phyloP scores from a whole-genome alignment of 2,797 vertebrate species.

The Brachymystax lenok region DNA sequence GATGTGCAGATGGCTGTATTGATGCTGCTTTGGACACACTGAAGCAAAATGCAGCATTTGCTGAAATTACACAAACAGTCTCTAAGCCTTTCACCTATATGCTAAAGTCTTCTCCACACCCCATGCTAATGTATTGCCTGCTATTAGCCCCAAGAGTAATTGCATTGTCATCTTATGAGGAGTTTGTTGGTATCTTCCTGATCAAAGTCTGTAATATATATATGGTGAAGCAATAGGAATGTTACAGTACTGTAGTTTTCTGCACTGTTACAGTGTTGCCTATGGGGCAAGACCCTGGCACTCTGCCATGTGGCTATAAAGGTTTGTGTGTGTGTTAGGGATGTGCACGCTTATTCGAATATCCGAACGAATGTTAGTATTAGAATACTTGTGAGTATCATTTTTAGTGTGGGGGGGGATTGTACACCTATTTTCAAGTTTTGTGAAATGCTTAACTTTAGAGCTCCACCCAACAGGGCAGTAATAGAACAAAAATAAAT shows the following conservation, averaged over 20 bases:
- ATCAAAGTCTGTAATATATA: not conserved
- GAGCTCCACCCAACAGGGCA: too few relatives aligned
- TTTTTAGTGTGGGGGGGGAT: too few relatives aligned
- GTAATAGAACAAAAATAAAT: too few relatives aligned
- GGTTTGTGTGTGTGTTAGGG: not conserved
- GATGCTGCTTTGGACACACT: not conserved
- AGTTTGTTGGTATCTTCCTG: not conserved
- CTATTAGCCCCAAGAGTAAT: not conserved
- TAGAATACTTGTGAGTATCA: too few relatives aligned
- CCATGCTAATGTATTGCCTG: conserved; percentile 14
- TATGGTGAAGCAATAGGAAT: not conserved
- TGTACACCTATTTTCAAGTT: too few relatives aligned
- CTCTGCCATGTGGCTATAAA: conserved; percentile 3
- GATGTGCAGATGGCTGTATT: not conserved
- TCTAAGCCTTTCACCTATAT: not conserved
- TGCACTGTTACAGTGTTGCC: not conserved
- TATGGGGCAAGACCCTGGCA: not conserved
- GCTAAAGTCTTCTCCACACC: not conserved
- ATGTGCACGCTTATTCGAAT: too few relatives aligned
- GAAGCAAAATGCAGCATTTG: not conserved
- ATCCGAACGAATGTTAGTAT: too few relatives aligned
- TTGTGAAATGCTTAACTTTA: too few relatives aligned
- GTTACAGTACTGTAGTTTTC: not conserved
- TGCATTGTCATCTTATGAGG: not conserved
- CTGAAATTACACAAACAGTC: not conserved